A percentile compares a stretch with the other conserved stretches of the same genome.
Evolutionary conservation across 2,888 invertebrate genomes (phyloP).

Genomic region (Auanema freiburgensis): DNA sequence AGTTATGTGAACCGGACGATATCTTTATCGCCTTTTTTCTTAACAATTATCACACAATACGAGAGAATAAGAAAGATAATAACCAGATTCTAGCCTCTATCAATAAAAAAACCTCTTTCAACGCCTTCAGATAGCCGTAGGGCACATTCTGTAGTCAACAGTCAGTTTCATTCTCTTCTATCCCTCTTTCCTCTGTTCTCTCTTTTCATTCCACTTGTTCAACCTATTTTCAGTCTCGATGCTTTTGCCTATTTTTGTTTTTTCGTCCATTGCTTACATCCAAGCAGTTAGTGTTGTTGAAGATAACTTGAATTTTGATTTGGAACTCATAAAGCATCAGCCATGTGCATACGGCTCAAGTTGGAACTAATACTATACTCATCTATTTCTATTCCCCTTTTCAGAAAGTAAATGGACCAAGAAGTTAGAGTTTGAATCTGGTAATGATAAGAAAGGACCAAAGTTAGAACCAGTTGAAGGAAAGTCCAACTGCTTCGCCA

Average conservation of each 20-base stretch:
- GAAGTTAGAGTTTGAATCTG: constrained; percentile 61
- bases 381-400: background rate
- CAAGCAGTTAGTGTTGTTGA: constrained; percentile 21
- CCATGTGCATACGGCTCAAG: constrained; percentile 51
- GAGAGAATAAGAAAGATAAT: no score
- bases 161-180: background rate
- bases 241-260: background rate
- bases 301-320: constrained; percentile 54
- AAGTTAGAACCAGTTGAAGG: constrained; percentile 44
- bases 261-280: no score
- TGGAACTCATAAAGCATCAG: constrained; percentile 63
- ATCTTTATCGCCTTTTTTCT: no score
- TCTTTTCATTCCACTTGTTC: background rate
- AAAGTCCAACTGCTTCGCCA: constrained; percentile 41
- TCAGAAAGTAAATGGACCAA: constrained; percentile 55
- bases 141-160: no score
- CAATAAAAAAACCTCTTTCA: no score
- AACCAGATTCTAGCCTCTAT: no score
- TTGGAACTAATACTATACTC: constrained; percentile 4
- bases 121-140: no score
- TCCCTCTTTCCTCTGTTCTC: constrained; percentile 2
- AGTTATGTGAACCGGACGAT: no score
- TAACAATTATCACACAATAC: no score
- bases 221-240: constrained; percentile 3
- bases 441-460: constrained; percentile 55